Evolutionary conservation across 2,113 vertebrate species (phyloP).

Genomic region (Nettapus auritus): DNA sequence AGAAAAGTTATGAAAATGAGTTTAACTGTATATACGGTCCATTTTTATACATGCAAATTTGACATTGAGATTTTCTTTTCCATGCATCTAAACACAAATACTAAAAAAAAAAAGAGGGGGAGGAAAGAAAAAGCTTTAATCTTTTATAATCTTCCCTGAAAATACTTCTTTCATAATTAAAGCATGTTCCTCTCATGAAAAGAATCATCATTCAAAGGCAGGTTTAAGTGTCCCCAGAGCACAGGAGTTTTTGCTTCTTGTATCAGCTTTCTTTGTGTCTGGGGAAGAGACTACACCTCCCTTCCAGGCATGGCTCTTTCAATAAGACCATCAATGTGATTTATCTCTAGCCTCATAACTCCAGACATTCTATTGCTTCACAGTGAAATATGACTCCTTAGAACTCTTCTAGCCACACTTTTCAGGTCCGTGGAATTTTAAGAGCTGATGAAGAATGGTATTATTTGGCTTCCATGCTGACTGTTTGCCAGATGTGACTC

Average conservation of each 20-base stretch:
- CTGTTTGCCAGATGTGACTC: slow-evolving; percentile 33
- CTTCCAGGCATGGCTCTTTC: slow-evolving; percentile 10
- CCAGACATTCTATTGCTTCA: slow-evolving; percentile 36
- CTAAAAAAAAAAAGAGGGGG: background rate
- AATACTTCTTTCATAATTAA: slow-evolving; percentile 15
- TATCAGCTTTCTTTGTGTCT: slow-evolving; percentile 35
- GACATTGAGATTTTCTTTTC: background rate
- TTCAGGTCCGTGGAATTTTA: slow-evolving; percentile 40
- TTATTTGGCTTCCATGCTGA: background rate
- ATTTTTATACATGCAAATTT: background rate
- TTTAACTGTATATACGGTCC: background rate
- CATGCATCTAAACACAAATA: background rate
- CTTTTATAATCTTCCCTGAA: fast-evolving
- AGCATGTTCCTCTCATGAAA: background rate
- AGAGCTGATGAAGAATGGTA: slow-evolving; percentile 20
- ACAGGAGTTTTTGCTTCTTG: slow-evolving; percentile 16
- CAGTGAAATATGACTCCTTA: slow-evolving; percentile 51
- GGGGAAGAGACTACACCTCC: slow-evolving; percentile 2
- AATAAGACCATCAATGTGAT: slow-evolving; percentile 50
- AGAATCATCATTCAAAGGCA: background rate
- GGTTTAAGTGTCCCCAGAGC: slow-evolving; percentile 14
- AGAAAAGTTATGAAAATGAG: background rate
- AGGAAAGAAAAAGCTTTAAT: background rate
- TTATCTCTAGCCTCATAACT: slow-evolving; percentile 61
- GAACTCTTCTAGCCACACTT: slow-evolving; percentile 24